phyloP scores from a whole-genome alignment of 2,797 vertebrate genomes.

The Pristis pectinata region DNA sequence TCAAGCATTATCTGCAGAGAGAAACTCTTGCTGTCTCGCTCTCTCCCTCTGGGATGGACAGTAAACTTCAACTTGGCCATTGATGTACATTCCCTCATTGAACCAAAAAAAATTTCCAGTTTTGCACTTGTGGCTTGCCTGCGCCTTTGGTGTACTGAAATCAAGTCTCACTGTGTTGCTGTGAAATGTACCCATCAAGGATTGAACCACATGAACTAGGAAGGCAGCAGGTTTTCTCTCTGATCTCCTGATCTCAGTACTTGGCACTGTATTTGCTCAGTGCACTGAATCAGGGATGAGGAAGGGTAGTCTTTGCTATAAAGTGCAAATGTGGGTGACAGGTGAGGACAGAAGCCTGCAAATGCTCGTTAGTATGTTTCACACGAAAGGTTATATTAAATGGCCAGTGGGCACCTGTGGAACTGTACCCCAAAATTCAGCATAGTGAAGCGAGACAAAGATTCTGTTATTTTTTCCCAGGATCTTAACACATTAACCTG shows the following conservation, averaged over 20 bases:
- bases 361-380: not conserved
- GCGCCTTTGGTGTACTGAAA: not conserved
- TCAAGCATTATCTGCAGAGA: no score
- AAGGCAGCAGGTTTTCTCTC: not conserved
- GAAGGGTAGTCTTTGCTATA: not conserved
- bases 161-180: not conserved
- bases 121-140: not conserved
- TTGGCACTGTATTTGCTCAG: not conserved
- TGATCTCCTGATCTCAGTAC: not conserved
- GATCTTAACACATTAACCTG: not conserved
- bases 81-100: no score
- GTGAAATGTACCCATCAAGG: not conserved
- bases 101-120: no score
- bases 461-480: not conserved
- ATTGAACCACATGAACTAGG: not conserved
- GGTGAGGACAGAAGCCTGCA: not conserved
- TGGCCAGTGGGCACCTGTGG: not conserved
- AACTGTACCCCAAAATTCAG: not conserved
- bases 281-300: not conserved
- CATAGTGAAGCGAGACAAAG: not conserved
- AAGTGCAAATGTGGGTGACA: not conserved
- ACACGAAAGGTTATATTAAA: not conserved
- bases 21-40: no score
- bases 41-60: no score
- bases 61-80: no score